Evolutionary conservation across 2,797 vertebrate genomes (phyloP), one percentile per base, ranked within the genome.

Genomic region (Acanthurus leucopareius): DNA sequence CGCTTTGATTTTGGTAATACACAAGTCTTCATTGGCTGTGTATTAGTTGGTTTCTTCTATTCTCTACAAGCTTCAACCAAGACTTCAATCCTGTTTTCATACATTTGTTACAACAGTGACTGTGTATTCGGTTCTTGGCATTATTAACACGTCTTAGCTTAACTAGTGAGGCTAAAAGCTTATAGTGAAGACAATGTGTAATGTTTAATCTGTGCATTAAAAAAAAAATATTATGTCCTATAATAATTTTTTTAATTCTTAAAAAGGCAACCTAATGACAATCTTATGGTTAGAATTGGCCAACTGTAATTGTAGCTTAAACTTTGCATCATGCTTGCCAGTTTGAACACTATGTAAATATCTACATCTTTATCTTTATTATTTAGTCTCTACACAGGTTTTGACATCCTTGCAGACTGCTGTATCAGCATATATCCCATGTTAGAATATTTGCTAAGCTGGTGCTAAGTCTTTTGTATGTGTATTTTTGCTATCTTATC

Each of bases 401-500:
- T 53, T 35, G 45, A 4, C 40, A 48, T 59, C 10, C 70, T 66
- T 75, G 63, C 67, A 83, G 67, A 67, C 58, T 54, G 53, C 25
- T 65, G 62, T 56, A 53, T 74, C 61, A 75, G 22, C 45, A 83
- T 64, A 25, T 62, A 15, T 35, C 67, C 65, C 52, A 11, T 68
- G 69, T 76, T 52, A 64, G 40, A 71, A 63, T 2, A 16, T 79
- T 74, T 53, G 15, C 53, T 63, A 32, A 57, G 38, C 45, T 68
- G 32, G 69, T 51, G 57, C 61, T 73, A 48, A 42, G 57, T 48
- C 52, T 58, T 22, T 75, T 69, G 60, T 51, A 38, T 60, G 16
- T 59, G 56, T 59, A 72, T 66, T 76, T 78, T 59, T 73, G 0
- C 64, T 60, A 57, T 73, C 40, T 76, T 74, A 75, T 67, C 69